Evolutionary conservation across 2,113 vertebrate species (phyloP).

Genomic region (Grammomys surdaster): DNA sequence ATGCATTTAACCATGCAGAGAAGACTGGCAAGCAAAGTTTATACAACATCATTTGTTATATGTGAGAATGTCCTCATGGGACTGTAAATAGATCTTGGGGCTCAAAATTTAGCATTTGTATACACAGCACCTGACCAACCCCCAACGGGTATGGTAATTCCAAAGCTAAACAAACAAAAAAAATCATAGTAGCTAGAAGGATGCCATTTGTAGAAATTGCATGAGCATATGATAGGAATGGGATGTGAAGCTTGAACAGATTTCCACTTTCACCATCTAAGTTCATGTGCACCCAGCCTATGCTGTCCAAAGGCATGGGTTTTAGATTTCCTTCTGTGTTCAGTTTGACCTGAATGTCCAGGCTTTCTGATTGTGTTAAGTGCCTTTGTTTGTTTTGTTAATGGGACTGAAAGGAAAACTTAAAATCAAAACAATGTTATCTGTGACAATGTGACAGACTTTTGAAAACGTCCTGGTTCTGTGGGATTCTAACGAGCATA

Average conservation of each 20-base stretch:
- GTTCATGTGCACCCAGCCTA: not conserved
- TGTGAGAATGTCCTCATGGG: too few relatives aligned
- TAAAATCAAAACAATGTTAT: constrained; percentile 6
- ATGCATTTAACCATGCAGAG: too few relatives aligned
- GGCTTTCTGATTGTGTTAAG: not conserved
- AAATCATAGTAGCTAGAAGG: not conserved
- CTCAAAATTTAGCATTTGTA: too few relatives aligned
- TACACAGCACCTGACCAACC: too few relatives aligned
- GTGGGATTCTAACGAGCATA: not conserved
- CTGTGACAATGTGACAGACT: not conserved
- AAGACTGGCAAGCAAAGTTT: too few relatives aligned
- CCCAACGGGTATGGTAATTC: not conserved
- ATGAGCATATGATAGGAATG: not conserved
- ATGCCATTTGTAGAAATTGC: not conserved
- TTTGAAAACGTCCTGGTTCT: not conserved
- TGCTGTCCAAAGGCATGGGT: not conserved
- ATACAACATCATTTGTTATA: too few relatives aligned
- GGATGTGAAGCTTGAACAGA: not conserved
- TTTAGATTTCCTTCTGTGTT: not conserved
- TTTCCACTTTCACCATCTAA: not conserved
- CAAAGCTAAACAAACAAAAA: not conserved
- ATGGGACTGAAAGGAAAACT: not conserved
- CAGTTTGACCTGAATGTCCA: not conserved
- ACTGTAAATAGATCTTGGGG: too few relatives aligned
- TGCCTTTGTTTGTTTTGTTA: constrained; percentile 29